These are phyloP conservation scores for Sphaerodactylus townsendi DNA, from an alignment of 2,113 vertebrate species.

Conservation along the genomic window DNA sequence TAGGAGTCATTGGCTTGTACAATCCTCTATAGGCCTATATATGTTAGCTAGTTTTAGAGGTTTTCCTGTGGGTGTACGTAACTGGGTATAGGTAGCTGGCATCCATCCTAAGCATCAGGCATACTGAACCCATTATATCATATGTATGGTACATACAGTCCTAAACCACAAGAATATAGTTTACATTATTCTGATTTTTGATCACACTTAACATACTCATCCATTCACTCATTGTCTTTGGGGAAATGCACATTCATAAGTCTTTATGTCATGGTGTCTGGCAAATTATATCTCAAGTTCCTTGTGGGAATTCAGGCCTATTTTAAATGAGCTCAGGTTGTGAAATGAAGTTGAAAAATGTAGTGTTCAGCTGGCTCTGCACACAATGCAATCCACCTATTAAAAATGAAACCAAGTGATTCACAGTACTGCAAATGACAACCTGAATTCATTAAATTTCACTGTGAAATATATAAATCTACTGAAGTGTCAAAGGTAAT, in stretches of 20 bases:
- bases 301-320: conserved; percentile 11
- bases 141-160: not conserved
- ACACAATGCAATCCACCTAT: conserved; percentile 2
- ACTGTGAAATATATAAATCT: conserved; percentile 24
- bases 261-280: not conserved
- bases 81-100: not conserved
- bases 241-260: conserved; percentile 16
- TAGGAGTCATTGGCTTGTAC: not conserved
- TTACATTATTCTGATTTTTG: conserved; percentile 14
- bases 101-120: not conserved
- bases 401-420: conserved; percentile 23
- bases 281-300: conserved; percentile 14
- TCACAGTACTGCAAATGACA: conserved; percentile 17
- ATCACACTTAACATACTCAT: conserved; percentile 21
- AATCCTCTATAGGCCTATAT: not conserved
- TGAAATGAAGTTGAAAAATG: conserved; percentile 21
- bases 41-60: not conserved
- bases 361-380: not conserved
- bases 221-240: conserved; percentile 8
- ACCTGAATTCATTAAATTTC: conserved; percentile 23
- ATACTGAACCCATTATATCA: not conserved
- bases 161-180: not conserved
- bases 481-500: conserved; percentile 27
- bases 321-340: conserved; percentile 13
- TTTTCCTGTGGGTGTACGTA: not conserved